Conservation (phyloP, 2,113 vertebrate species). For the Dasyurus viverrinus region DNA sequence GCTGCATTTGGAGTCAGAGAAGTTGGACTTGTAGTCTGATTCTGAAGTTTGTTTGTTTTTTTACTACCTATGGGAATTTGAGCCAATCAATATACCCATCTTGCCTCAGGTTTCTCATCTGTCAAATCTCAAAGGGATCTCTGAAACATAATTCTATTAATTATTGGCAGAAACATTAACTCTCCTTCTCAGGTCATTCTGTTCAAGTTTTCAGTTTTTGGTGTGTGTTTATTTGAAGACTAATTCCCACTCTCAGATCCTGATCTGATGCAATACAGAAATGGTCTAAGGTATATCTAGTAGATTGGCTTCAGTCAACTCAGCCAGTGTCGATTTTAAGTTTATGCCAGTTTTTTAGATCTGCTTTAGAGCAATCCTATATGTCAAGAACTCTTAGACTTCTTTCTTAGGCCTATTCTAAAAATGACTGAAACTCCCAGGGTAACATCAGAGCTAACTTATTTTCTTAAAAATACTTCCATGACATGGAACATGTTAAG, state of each 20-base stretch:
- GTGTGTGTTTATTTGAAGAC: background rate
- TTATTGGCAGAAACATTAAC: background rate
- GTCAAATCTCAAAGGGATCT: background rate
- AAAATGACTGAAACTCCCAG: slow-evolving; percentile 31
- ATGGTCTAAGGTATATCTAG: background rate
- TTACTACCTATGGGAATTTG: background rate
- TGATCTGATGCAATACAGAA: background rate
- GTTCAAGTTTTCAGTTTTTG: background rate
- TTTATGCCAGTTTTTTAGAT: background rate
- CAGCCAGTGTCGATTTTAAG: background rate
- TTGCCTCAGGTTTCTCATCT: background rate
- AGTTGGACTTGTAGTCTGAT: background rate
- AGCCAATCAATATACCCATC: background rate
- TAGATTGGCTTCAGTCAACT: background rate
- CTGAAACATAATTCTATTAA: background rate
- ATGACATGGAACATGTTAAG: background rate
- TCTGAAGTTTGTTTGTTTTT: background rate
- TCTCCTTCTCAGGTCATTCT: background rate
- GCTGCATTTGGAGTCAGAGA: background rate
- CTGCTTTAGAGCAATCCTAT: background rate
- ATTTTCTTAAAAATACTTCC: slow-evolving; percentile 35
- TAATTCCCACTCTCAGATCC: background rate
- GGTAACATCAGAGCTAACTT: slow-evolving; percentile 26
- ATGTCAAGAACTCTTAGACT: slow-evolving; percentile 37
- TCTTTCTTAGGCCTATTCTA: slow-evolving; percentile 43